Base-by-base conservation (phyloP, 2,113 vertebrate genomes). In the Larimichthys polyactis region DNA sequence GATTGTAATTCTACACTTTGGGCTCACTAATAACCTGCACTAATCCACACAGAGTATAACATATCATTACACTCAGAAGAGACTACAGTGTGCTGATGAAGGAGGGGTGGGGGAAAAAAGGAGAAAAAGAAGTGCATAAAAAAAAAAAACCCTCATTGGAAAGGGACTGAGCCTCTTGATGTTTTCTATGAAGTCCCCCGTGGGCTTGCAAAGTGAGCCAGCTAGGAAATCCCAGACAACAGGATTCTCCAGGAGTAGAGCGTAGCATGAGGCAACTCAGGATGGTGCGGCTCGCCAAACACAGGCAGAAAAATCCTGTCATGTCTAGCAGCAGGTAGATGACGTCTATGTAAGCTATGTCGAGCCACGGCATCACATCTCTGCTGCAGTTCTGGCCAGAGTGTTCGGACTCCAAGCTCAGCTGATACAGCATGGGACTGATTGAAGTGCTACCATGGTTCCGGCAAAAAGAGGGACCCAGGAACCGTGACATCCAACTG, bases 1-100 rank as follows among this genome's bases (percentile, higher is more conserved):
- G 87, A 91, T 91, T 94, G 83, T 87, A 92, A 91, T 91, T 86
- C 87, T 63, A 90, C 87, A 90, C 83, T 84, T 80, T 78, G 65
- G 62, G 57, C 77, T 83, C 78, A 5, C 83, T 90, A 91, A 93
- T 92, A 91, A 91, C 75, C 75, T 83, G 69, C 69, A 69, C 82
- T 91, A 93, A 92, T 93, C 87, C 84, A 91, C 12, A 24, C 64
- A 29, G 48, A 63, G 52, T 49, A 69, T 67, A 91, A 91, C 85
- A 86, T 89, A 87, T 87, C 71, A 90, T 91, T 91, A 91, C 69
- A 80, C 72, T 62, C 51, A 32, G 78, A 83, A 11, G 71, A 85
- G 75, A 78, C 78, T 71, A 62, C 80, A 71, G 80, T 62, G 72
- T 54, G 59, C n/a, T 71, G 68, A 80, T 67, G 78, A 71, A 78